These are phyloP conservation scores for Mesembrinibis cayennensis DNA, from an alignment of 2,113 vertebrate genomes.

Conservation along the genomic window DNA sequence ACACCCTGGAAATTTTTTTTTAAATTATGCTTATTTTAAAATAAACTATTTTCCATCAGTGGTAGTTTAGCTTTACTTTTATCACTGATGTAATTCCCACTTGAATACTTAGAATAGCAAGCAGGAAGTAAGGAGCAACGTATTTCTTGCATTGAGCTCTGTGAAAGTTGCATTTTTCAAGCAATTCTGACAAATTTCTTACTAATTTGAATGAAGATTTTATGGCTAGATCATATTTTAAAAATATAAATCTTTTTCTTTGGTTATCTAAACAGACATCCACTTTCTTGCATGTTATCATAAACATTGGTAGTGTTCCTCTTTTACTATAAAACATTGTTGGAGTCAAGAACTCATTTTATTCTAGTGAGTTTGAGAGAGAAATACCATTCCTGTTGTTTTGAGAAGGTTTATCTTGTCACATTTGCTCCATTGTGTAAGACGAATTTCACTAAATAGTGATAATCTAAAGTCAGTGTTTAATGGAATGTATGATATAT, in stretches of 20 bases:
- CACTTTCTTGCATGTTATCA: background rate
- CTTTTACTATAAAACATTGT: background rate
- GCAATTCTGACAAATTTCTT: background rate
- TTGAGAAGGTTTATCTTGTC: background rate
- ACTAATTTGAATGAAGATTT: background rate
- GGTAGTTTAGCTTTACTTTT: background rate
- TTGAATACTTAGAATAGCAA: background rate
- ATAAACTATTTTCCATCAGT: background rate
- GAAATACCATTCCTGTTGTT: background rate
- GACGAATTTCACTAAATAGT: background rate
- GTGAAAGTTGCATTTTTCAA: background rate
- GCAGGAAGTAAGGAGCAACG: background rate
- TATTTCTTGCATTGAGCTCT: background rate
- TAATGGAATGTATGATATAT: background rate
- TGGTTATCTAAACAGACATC: background rate
- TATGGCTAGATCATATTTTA: background rate
- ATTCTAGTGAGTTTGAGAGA: background rate
- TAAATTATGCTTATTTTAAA: background rate
- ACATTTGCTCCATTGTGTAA: background rate
- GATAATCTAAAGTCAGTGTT: background rate
- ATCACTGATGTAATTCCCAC: background rate
- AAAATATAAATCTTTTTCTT: background rate
- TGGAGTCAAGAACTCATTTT: background rate
- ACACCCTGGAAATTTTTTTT: background rate
- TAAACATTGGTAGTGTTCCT: background rate